Conservation (phyloP, 2,113 vertebrate genomes). For the Dolichotis patagonum region DNA sequence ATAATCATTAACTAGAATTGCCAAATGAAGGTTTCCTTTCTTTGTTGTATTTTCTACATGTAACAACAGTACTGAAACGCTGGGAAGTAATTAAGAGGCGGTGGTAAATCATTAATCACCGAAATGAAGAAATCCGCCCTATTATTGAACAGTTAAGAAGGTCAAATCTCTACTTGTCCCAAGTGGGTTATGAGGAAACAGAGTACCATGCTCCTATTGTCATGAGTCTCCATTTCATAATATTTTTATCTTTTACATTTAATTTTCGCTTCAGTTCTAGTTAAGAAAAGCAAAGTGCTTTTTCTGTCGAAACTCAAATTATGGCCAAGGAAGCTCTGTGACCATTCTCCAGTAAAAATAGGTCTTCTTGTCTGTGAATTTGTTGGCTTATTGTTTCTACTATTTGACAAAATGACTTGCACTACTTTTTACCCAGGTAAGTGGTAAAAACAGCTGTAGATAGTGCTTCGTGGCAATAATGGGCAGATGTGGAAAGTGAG, state of each 20-base stretch:
- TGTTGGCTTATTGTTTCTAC: not conserved
- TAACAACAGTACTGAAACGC: not conserved
- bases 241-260: not conserved
- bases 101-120: not conserved
- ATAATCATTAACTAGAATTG: not conserved
- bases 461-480: not conserved
- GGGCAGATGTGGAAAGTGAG: not conserved
- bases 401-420: not conserved
- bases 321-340: not conserved
- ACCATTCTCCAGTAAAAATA: not conserved
- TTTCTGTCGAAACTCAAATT: not conserved
- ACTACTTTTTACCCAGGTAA: not conserved
- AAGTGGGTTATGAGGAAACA: not conserved
- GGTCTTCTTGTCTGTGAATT: not conserved
- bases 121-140: not conserved
- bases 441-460: not conserved
- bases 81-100: not conserved
- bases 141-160: constrained; percentile 33
- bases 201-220: not conserved
- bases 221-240: not conserved
- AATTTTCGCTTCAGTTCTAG: constrained; percentile 10
- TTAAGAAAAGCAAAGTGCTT: not conserved
- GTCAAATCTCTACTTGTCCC: not conserved
- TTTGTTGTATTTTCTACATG: not conserved
- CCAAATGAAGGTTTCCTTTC: not conserved